A percentile compares a stretch with the other conserved stretches of the same genome.
Evolutionary conservation across 2,113 vertebrate species (phyloP).

Genomic region (Furnarius figulus): DNA sequence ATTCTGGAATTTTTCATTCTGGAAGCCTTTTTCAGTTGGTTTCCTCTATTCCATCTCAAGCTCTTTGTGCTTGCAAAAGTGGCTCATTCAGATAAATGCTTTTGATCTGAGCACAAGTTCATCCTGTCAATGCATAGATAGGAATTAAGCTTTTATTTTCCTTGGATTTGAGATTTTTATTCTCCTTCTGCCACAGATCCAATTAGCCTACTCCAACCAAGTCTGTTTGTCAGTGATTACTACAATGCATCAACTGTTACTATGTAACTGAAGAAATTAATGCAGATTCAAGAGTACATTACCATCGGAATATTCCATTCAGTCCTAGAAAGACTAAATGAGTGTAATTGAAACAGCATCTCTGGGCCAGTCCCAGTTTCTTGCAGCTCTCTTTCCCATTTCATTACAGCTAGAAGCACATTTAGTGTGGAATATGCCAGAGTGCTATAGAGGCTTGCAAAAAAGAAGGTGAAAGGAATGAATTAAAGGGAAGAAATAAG

Average conservation of each 20-base stretch:
- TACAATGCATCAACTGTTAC: neutral
- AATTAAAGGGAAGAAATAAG: constrained; percentile 29
- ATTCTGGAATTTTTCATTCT: neutral
- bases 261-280: neutral
- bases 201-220: neutral
- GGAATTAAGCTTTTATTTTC: constrained; percentile 13
- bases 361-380: neutral
- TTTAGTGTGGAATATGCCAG: neutral
- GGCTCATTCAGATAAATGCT: neutral
- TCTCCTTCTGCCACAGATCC: neutral
- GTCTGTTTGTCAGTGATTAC: constrained; percentile 5
- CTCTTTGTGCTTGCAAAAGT: neutral
- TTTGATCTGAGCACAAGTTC: neutral
- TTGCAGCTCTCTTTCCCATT: neutral
- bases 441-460: neutral
- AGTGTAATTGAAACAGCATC: neutral
- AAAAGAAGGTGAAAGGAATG: constrained; percentile 32
- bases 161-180: neutral
- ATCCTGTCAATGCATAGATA: neutral
- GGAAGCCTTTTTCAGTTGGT: neutral
- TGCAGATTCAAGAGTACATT: neutral
- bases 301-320: constrained; percentile 5
- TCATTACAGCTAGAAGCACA: neutral
- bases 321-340: neutral
- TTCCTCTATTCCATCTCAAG: neutral